Base-by-base conservation (phyloP, 2,113 vertebrate genomes). In the Gadus macrocephalus region DNA sequence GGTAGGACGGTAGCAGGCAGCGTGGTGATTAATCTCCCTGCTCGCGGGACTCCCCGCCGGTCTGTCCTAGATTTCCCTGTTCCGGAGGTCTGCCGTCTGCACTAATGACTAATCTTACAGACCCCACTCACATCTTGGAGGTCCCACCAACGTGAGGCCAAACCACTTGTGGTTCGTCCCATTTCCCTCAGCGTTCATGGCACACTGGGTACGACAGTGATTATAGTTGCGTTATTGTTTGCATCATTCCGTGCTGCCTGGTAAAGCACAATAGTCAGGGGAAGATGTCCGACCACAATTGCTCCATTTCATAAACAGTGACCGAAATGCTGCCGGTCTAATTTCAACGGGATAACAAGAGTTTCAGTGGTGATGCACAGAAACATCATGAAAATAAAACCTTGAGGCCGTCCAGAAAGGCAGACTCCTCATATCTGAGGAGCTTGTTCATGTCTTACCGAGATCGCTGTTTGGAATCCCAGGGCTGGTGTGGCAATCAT, bases 251-350 rank as follows among this genome's bases (percentile, higher is more conserved):
- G 76, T 76, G 58, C 64, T 68, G 55, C 42, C 27, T 59, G 64
- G 70, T 14, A 2, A 9, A 49, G 42, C 73, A 70, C 66, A 74
- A 68, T 67, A 31, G 70, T 7, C 12, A 53, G 15, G 4, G 12
- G 69, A 6, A 35, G 53, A 31, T 64, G 42, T 77, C 66, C 67
- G 68, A 15, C 75, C 66, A 64, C 72, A 80, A 80, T 71, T 20
- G n/a, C 70, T 66, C 68, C 49, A 66, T 79, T 42, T 62, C 66
- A 59, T 82, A 81, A 74, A 82, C 76, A 85, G 71, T 49, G 8
- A n/a, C 27, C 31, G 55, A 38, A 35, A 64, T 38, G 63, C n/a
- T 35, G 67, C 66, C 61, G 22, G 56, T 69, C 27, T 16, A 16
- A 72, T 72, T 78, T 56, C 49, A 69, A 66, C 3, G 55, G 49